Evolutionary conservation across 2,888 invertebrate species (phyloP), one percentile per base, ranked within the genome.

Genomic region (Drosophila subsilvestris): DNA sequence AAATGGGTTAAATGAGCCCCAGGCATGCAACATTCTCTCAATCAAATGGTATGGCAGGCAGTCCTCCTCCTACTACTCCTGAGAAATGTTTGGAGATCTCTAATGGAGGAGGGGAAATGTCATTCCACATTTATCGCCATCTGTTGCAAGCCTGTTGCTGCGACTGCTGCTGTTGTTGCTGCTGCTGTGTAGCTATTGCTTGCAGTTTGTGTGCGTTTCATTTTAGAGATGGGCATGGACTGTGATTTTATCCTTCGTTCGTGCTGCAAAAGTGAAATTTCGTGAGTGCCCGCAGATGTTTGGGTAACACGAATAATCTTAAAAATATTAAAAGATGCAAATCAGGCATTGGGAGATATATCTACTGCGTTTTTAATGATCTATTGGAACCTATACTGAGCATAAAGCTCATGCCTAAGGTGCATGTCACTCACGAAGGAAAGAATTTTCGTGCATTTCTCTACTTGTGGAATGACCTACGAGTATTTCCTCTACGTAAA

Each of bases 1-100:
- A 20, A 54, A 58, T 69, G 68, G 29, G 50, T 25, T 18, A 57
- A 68, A 68, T 47, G 68, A 43, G 56, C 56, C 20, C 22, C 47
- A n/a, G 69, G 68, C 68, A 68, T 68, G 68, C 67, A 68, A 68
- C 14, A 43, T 18, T 67, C 67, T 67, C 67, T 47, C 54, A 51
- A 65, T 51, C 63, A 27, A 43, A 50, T 50, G 49, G 49, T 27
- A 14, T 4, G 5, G 37, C 14, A 37, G 12, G 14, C 14, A 14
- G n/a, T 14, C 29, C 29, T 10, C 10, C 27, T 29, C 9, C 27
- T 9, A 29, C 9, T 3, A 2, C 32, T 32, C 32, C 32, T 32
- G 12, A 37, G 37, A 37, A 37, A n/a, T 37, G 37, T n/a, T 7
- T 7, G 37, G 37, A 37, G 37, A 37, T 37, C 37, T 37, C 7